A percentile compares a stretch with the other conserved stretches of the same genome.
Evolutionary conservation across 2,888 invertebrate species (phyloP).

Genomic region (Stegophylla sp.): DNA sequence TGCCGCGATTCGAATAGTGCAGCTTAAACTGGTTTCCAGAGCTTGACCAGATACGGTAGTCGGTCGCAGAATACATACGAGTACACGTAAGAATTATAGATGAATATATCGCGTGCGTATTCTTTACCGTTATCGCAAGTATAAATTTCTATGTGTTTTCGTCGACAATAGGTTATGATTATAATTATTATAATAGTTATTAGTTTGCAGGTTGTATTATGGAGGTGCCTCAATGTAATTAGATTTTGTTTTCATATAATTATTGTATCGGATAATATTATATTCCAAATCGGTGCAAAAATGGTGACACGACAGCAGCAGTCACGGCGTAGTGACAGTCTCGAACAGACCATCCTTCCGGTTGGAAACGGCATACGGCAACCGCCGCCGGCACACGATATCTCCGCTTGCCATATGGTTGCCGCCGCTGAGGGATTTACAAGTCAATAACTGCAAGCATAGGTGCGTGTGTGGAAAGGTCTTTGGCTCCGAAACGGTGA

Average conservation of each 20-base stretch:
- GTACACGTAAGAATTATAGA: too few relatives aligned
- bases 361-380: slow-evolving; percentile 55
- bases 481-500: too few relatives aligned
- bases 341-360: background rate
- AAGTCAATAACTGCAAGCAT: background rate
- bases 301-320: background rate
- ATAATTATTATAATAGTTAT: background rate
- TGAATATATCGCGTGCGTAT: background rate
- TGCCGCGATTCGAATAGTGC: slow-evolving; percentile 2
- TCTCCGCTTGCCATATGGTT: slow-evolving; percentile 37
- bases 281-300: background rate
- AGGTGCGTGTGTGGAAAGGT: background rate
- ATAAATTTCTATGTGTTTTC: background rate
- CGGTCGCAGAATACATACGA: background rate
- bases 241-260: too few relatives aligned
- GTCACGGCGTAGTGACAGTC: too few relatives aligned
- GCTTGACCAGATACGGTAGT: slow-evolving; percentile 31
- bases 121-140: background rate
- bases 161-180: background rate
- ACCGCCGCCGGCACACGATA: slow-evolving; percentile 17
- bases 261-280: too few relatives aligned
- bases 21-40: slow-evolving; percentile 38
- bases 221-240: too few relatives aligned
- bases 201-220: too few relatives aligned
- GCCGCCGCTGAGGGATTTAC: background rate